Evolutionary conservation across 1,140 invertebrate species (phyloP), one percentile per base, ranked within the genome.

Genomic region (Neuroterus valhalla): DNA sequence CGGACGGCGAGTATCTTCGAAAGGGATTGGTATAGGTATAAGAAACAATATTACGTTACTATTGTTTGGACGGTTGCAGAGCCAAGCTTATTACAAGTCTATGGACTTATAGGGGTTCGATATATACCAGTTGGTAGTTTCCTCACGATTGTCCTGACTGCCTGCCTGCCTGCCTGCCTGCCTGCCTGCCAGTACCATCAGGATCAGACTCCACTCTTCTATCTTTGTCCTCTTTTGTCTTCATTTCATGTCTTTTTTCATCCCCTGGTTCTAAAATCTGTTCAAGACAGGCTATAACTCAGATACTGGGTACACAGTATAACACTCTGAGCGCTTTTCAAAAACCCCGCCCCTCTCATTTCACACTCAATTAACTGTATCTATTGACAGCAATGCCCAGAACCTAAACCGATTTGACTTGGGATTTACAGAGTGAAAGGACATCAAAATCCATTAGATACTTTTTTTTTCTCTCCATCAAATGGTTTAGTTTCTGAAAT

Each of bases 1-100:
- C 23, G 15, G 55, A 62, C 5, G 55, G 11, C 14, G 12, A 62
- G 55, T 62, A 62, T 62, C 26, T 23, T 62, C 31, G 55, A 38
- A 31, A 62, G 31, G 55, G 12, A 62, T 62, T 62, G 55, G 55
- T 62, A 38, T 62, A 62, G 55, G 55, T 62, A 38, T 62, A 62
- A 62, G 55, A 62, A 62, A 62, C 55, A 23, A 62, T 62, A 62
- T 62, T 62, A 62, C 55, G 55, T 62, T 62, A 62, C 55, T 31
- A 62, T 62, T 62, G 55, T 62, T 62, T 62, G 55, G 55, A n/a
- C 15, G 55, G 26, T 62, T 62, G 55, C 23, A 31, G 55, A 62
- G 55, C 55, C 3, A 62, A 55, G 31, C 55, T 62, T 62, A 62
- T 62, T 62, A 62, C 55, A 62, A 62, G 55, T 62, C 55, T 62